Conservation (phyloP, 2,113 vertebrate species). For the Halcyon senegalensis region DNA sequence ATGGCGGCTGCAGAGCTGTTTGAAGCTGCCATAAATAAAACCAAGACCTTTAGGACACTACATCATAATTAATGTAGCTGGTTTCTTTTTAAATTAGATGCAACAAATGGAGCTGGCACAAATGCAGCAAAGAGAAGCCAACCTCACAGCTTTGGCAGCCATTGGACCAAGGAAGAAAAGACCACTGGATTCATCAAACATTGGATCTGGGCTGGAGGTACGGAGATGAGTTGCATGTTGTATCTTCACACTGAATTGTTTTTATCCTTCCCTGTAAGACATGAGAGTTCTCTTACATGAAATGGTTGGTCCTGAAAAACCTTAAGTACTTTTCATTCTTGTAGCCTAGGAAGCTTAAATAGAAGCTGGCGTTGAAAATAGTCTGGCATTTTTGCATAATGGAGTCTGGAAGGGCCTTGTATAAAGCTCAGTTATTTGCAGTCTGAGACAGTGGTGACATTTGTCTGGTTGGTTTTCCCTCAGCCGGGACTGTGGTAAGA, state of each 20-base stretch:
- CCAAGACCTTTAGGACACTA: neutral
- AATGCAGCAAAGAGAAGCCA: conserved; percentile 90
- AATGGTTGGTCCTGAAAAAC: neutral
- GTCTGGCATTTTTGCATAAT: neutral
- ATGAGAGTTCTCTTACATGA: neutral
- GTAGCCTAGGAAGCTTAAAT: neutral
- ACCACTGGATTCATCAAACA: conserved; percentile 69
- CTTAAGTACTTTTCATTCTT: neutral
- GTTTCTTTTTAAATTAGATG: conserved; percentile 77
- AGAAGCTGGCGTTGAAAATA: neutral
- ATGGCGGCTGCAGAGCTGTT: neutral
- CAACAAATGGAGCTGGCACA: conserved; percentile 90
- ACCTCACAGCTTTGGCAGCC: conserved; percentile 92
- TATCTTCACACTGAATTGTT: neutral
- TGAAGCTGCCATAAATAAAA: neutral
- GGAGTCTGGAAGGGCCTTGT: neutral
- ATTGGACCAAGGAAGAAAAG: conserved; percentile 93
- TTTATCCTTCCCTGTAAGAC: neutral
- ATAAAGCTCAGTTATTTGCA: neutral
- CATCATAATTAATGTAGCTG: neutral
- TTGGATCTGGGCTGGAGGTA: conserved; percentile 81
- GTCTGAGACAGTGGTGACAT: neutral
- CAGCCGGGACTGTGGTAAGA: neutral
- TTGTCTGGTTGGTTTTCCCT: neutral
- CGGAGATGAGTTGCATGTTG: neutral